Conservation (phyloP, 2,888 invertebrate species). For the Biston stratarius region DNA sequence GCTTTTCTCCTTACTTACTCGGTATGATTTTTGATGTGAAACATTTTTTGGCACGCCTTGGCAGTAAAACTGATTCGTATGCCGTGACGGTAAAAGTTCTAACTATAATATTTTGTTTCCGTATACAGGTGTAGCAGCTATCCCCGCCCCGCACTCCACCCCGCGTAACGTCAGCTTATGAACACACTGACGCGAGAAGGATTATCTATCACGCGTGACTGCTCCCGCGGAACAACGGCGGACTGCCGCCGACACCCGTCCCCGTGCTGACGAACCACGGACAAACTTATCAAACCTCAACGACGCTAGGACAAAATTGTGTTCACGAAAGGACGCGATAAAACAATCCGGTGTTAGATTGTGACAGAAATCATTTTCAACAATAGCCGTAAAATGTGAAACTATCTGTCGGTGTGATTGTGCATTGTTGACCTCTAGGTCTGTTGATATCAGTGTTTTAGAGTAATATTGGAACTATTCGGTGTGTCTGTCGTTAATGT, state of each 20-base stretch:
- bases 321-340: too few relatives aligned
- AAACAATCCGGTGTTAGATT: too few relatives aligned
- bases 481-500: not conserved
- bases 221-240: not conserved
- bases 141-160: slow-evolving; percentile 53
- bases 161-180: slow-evolving; percentile 62
- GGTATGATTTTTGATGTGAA: too few relatives aligned
- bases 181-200: slow-evolving; percentile 27
- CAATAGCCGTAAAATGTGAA: not conserved
- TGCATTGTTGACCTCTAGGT: slow-evolving; percentile 8
- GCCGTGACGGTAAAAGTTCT: too few relatives aligned
- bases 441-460: slow-evolving; percentile 10
- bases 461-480: slow-evolving; percentile 1
- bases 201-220: not conserved
- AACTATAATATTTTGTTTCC: too few relatives aligned
- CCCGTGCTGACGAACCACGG: not conserved
- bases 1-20: too few relatives aligned
- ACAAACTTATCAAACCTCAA: not conserved
- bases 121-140: slow-evolving; percentile 62
- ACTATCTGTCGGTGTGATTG: not conserved
- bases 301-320: not conserved
- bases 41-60: too few relatives aligned
- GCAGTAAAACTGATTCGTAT: too few relatives aligned
- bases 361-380: not conserved
- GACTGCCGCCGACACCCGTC: not conserved